Conservation (phyloP, 37 sponge, comb jelly and placozoan species). For the Cladorhizidae sp. region DNA sequence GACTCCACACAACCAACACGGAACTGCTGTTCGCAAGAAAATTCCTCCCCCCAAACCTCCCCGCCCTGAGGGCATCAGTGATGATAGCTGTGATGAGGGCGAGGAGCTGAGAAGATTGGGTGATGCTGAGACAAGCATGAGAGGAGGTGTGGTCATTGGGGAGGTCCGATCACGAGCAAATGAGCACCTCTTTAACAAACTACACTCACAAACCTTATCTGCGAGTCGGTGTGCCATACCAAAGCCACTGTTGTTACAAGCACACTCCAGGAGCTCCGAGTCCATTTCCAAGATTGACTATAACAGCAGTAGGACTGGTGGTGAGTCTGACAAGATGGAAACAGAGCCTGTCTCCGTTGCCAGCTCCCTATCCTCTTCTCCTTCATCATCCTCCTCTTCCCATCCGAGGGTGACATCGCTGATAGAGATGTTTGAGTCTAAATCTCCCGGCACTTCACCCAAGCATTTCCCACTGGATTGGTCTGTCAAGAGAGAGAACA, state of each 20-base stretch:
- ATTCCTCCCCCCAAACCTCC: slow-evolving; percentile 47
- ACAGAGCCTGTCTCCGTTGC: too few relatives aligned
- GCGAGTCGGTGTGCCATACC: neutral
- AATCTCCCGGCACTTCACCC: slow-evolving; percentile 18
- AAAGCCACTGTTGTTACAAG: neutral
- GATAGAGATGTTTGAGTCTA: slow-evolving; percentile 36
- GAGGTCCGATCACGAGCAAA: neutral
- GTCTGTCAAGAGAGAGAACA: neutral
- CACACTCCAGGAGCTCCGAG: slow-evolving; percentile 19
- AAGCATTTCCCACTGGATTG: neutral
- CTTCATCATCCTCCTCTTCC: too few relatives aligned
- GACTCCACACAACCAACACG: neutral
- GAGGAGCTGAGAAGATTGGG: too few relatives aligned
- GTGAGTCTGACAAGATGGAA: neutral
- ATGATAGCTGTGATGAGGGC: neutral
- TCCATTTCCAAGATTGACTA: neutral
- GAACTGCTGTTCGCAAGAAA: neutral
- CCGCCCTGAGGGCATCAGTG: neutral
- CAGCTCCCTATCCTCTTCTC: too few relatives aligned
- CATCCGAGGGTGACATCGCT: neutral
- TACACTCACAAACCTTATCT: neutral
- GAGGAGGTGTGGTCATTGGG: neutral
- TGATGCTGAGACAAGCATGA: neutral
- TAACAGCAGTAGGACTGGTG: neutral
- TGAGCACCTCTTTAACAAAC: neutral